Conservation (phyloP, 2,797 vertebrate species). For the Acrossocheilus fasciatus region DNA sequence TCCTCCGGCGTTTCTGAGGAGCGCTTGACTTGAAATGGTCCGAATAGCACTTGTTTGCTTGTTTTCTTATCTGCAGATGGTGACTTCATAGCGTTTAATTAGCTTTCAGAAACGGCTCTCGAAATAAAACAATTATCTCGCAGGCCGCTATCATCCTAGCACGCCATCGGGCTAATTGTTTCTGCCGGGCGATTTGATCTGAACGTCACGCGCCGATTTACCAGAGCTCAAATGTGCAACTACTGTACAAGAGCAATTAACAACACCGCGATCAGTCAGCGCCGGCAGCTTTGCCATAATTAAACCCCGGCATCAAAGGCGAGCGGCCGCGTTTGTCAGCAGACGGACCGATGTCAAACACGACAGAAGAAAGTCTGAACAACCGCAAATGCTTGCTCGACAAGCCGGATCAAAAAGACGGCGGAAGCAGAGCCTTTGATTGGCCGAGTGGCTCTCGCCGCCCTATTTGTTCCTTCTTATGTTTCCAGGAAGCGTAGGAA, state of each 20-base stretch:
- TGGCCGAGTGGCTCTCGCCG: conserved; percentile 59
- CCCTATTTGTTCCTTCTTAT: conserved; percentile 60
- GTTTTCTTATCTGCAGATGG: conserved; percentile 23
- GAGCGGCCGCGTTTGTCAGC: conserved; percentile 65
- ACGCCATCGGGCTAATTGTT: conserved; percentile 34
- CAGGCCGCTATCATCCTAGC: conserved; percentile 17
- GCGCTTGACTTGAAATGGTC: conserved; percentile 1
- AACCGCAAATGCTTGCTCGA: conserved; percentile 65
- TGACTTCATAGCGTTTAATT: conserved; percentile 23
- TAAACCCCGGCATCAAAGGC: conserved; percentile 66
- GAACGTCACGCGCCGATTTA: conserved; percentile 34
- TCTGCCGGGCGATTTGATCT: conserved; percentile 34
- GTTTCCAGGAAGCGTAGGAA: conserved; percentile 57
- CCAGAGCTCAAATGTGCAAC: conserved; percentile 23
- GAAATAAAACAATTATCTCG: conserved; percentile 44
- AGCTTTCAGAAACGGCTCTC: conserved; percentile 11
- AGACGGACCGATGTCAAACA: conserved; percentile 65
- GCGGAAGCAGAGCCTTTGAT: conserved; percentile 67
- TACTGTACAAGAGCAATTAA: conserved; percentile 59
- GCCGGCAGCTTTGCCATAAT: conserved; percentile 64
- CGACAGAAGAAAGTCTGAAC: conserved; percentile 61
- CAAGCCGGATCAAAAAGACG: conserved; percentile 69
- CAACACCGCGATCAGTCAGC: conserved; percentile 61
- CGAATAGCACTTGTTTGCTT: conserved; percentile 24
- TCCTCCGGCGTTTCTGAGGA: conserved; percentile 4